These are phyloP conservation scores for Danio aesculapii DNA, from an alignment of 2,797 vertebrate species.

Conservation along the genomic window DNA sequence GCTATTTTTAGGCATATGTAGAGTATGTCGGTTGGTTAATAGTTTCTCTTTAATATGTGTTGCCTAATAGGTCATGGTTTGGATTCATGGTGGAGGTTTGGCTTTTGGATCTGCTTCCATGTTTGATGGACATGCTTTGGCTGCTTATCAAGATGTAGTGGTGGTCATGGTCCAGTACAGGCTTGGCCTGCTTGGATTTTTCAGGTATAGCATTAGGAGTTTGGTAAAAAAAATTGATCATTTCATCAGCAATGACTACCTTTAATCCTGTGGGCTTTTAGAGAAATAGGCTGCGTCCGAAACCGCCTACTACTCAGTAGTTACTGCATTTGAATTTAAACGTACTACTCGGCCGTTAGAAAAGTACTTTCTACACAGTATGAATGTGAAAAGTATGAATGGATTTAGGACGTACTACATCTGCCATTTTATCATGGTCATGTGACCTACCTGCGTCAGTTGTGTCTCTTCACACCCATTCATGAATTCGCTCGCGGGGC, in stretches of 20 bases:
- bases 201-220: conserved; percentile 74
- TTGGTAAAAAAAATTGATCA: neutral
- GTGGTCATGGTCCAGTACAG: conserved; percentile 85
- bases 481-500: no score
- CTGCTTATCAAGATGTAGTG: conserved; percentile 81
- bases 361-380: no score
- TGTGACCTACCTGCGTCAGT: no score
- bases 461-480: no score
- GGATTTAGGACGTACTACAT: no score
- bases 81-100: conserved; percentile 82
- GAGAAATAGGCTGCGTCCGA: no score
- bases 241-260: neutral
- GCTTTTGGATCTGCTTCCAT: conserved; percentile 65
- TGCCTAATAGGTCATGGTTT: conserved; percentile 84
- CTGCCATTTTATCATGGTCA: no score
- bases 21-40: conserved; percentile 56
- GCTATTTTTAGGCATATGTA: no score
- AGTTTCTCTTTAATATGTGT: neutral
- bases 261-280: neutral
- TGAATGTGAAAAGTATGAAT: no score
- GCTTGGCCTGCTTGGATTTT: conserved; percentile 82
- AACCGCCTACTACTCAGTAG: no score
- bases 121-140: conserved; percentile 77
- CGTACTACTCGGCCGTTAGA: no score
- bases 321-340: no score